Evolutionary conservation across 2,113 vertebrate species (phyloP).

Genomic region (Danio rerio): GRCz12tu NC_133199.1:20337001-20337500

Average conservation of each 20-base stretch:
- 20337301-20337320: not conserved
- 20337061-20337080: constrained; percentile 17
- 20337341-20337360: constrained; percentile 13
- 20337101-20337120: constrained; percentile 15
- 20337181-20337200: constrained; percentile 26
- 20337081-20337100: constrained; percentile 30
- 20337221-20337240: constrained; percentile 16
- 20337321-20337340: not conserved
- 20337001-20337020: not conserved
- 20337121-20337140: not conserved
- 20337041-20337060: constrained; percentile 39
- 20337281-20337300: constrained; percentile 24
- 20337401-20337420: not conserved
- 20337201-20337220: constrained; percentile 34
- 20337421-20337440: not conserved
- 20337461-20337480: too few species aligned
- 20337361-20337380: constrained; percentile 20
- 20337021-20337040: not conserved
- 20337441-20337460: too few species aligned
- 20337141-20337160: constrained; percentile 1
- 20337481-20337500: too few species aligned
- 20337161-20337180: not conserved
- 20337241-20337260: not conserved
- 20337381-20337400: not conserved
- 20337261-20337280: constrained; percentile 23